Evolutionary conservation across 2,888 invertebrate genomes (phyloP).

Genomic region (Andrena marginata): DNA sequence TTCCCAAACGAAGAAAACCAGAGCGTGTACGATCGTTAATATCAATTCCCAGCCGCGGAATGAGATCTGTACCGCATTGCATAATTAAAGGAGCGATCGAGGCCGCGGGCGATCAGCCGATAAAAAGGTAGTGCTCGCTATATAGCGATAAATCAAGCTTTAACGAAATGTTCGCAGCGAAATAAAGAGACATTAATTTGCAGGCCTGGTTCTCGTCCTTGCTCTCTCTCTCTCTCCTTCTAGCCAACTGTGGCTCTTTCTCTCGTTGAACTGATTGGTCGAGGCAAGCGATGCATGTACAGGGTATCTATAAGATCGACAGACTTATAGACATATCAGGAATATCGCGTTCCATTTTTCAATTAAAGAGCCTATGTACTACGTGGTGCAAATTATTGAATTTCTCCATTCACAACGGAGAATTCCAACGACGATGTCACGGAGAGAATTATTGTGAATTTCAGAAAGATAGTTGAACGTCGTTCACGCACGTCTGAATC

Average conservation of each 20-base stretch:
- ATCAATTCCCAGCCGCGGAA: constrained; percentile 33
- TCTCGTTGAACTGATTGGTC: constrained; percentile 43
- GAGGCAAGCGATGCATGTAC: constrained; percentile 35
- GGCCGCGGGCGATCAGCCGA: constrained; percentile 50
- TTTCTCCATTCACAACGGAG: background rate
- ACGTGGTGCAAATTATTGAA: background rate
- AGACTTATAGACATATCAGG: background rate
- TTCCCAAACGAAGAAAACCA: constrained; percentile 39
- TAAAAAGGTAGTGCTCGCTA: constrained; percentile 47
- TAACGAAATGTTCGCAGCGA: constrained; percentile 66
- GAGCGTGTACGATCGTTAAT: constrained; percentile 46
- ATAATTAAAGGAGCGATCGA: constrained; percentile 65
- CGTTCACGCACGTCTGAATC: background rate
- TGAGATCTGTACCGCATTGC: constrained; percentile 46
- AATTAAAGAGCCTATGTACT: background rate
- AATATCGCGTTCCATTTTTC: background rate
- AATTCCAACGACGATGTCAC: background rate
- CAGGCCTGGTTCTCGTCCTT: constrained; percentile 55
- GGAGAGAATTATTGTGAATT: background rate
- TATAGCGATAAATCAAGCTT: constrained; percentile 65
- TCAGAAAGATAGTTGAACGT: background rate
- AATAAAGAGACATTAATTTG: constrained; percentile 81
- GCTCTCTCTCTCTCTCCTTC: constrained; percentile 6
- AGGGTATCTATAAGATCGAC: background rate
- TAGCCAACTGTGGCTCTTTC: background rate